Conservation (phyloP, 2,797 vertebrate species). For the Scleropages formosus region DNA sequence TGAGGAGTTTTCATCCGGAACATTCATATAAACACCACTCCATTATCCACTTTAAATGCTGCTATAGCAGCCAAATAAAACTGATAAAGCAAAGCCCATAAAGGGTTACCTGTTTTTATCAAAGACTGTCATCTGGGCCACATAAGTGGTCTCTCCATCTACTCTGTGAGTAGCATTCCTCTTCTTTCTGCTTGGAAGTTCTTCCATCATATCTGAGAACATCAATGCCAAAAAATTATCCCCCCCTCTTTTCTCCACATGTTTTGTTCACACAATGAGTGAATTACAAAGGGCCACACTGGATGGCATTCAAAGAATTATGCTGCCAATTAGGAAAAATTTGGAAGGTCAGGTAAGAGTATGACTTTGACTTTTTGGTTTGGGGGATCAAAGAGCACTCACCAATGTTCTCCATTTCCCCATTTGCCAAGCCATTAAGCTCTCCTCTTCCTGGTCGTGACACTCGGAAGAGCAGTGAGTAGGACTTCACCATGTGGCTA, state of each 20-base stretch:
- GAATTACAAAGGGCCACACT: no score
- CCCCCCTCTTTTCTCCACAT: neutral
- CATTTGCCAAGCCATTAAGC: constrained; percentile 76
- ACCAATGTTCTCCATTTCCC: constrained; percentile 81
- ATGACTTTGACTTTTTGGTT: neutral
- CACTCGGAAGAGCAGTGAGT: constrained; percentile 83
- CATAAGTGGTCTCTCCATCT: constrained; percentile 85
- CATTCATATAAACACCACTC: neutral
- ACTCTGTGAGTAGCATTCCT: constrained; percentile 84
- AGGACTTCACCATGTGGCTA: constrained; percentile 90
- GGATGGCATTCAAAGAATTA: neutral
- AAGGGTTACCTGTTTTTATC: constrained; percentile 89
- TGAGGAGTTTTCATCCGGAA: neutral
- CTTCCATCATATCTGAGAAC: constrained; percentile 84
- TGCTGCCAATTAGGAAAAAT: neutral
- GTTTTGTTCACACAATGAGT: no score
- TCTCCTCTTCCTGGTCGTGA: constrained; percentile 79
- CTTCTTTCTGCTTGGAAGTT: constrained; percentile 82
- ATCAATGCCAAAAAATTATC: neutral
- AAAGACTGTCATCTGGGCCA: constrained; percentile 97
- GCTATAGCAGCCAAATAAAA: neutral
- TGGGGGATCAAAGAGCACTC: constrained; percentile 34
- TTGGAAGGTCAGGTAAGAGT: neutral
- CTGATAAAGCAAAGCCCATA: neutral
- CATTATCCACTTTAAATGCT: neutral